Base-by-base conservation (phyloP, 2,113 vertebrate species). In the Eupsittula cactorum region DNA sequence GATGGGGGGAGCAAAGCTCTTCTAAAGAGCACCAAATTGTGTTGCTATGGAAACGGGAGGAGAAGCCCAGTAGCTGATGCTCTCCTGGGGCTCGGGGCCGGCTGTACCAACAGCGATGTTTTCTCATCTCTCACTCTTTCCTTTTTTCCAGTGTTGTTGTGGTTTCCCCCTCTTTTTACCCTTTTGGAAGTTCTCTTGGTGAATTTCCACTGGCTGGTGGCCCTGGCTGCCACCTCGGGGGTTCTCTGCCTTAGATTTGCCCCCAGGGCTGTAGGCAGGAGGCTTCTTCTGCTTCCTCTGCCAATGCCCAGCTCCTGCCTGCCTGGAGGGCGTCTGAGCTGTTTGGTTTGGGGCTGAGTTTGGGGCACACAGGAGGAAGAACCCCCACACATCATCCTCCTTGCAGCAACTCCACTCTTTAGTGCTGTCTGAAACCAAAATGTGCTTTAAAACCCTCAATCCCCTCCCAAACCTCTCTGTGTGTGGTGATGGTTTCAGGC, bases 31-130 rank as follows among this genome's bases (percentile, higher is more conserved):
- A 86, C 91, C 95, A 94, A 91, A 91, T 94, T 75, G 90, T 19
- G 77, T 96, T 55, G 68, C 93, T n/a, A 95, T 96, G 85, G 95
- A 42, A 91, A 96, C 85, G 68, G 68, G 93, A 96, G 95, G 93
- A 95, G 93, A 93, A 93, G 95, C 93, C 93, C 88, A 44, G 95
- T n/a, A 82, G 88, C 88, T 89, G 95, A 86, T 79, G 93, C 91
- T 96, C 95, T 96, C 95, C 95, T 91, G 95, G 95, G 95, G 95
- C 57, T 82, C 5, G 2, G 90, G 88, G 84, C 88, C 2, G 84
- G 44, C 83, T 76, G 65, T 57, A 79, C 62, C 70, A 73, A 71
- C 62, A 1, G 11, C 35, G 77, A 79, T 52, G 67, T 86, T 86
- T 86, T 89, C 93, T 94, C 81, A 67, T 88, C 93, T 82, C 62